Evolutionary conservation across 1,140 invertebrate species (phyloP).

Genomic region (Scaptodrosophila lebanonensis): DNA sequence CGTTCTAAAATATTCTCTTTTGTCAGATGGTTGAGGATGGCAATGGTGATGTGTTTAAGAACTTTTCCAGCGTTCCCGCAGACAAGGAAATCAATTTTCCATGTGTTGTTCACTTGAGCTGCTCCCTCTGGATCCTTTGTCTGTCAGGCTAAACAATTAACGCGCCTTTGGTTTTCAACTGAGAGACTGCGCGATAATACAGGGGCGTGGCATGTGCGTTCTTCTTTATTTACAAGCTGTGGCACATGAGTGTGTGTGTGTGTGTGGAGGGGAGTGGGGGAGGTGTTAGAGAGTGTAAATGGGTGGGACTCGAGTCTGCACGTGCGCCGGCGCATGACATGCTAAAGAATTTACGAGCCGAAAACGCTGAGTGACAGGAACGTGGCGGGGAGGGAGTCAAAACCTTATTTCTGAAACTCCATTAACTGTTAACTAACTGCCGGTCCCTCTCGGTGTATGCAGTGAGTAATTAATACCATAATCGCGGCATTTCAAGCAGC

Average conservation of each 20-base stretch:
- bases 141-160: slow-evolving; percentile 43
- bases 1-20: no score
- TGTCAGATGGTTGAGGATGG: no score
- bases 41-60: no score
- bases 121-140: slow-evolving; percentile 29
- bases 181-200: no score
- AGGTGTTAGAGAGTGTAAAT: neutral
- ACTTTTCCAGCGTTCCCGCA: no score
- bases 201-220: slow-evolving; percentile 6
- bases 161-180: slow-evolving; percentile 4
- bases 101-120: slow-evolving; percentile 12
- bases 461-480: no score
- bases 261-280: slow-evolving; percentile 1
- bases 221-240: neutral
- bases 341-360: slow-evolving; percentile 30
- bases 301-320: slow-evolving; percentile 13
- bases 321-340: slow-evolving; percentile 18
- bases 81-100: no score
- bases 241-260: neutral
- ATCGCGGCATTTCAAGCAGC: neutral
- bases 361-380: slow-evolving; percentile 10
- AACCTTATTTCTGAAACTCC: slow-evolving; percentile 8
- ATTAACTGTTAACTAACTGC: no score
- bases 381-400: neutral
- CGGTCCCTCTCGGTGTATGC: no score